Percentiles rank a stretch among this genome's conserved stretches.
Evolutionary conservation across 2,888 invertebrate genomes (phyloP).

Genomic region (Tachina grossa): DNA sequence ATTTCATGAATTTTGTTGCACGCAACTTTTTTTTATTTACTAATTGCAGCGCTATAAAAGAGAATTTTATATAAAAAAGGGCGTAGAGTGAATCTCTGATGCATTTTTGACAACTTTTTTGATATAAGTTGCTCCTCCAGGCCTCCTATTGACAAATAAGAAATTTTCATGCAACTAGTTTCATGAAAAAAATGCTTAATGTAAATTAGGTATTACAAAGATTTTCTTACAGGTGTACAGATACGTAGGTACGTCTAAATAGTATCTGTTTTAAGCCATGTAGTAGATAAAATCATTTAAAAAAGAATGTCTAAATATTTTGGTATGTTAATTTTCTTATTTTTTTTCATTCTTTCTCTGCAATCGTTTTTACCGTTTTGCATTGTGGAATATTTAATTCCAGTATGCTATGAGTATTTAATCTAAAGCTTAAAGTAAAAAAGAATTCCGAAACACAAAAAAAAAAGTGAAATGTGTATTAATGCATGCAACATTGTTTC

Average conservation of each 20-base stretch:
- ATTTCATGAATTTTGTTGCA: no score
- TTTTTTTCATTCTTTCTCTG: slow-evolving; percentile 12
- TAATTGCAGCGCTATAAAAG: no score
- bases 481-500: slow-evolving; percentile 65
- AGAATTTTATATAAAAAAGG: no score
- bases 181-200: no score
- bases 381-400: slow-evolving; percentile 26
- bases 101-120: no score
- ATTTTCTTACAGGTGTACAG: slow-evolving; percentile 24
- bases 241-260: slow-evolving; percentile 18
- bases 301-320: slow-evolving; percentile 61
- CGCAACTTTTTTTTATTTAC: no score
- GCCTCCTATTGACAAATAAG: no score
- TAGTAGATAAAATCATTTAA: slow-evolving; percentile 52
- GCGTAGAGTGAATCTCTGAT: no score
- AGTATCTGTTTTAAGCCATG: slow-evolving; percentile 49
- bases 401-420: slow-evolving; percentile 24
- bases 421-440: slow-evolving; percentile 48
- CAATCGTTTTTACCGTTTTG: slow-evolving; percentile 13
- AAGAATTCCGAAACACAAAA: slow-evolving; percentile 5
- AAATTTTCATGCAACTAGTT: no score
- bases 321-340: slow-evolving; percentile 58
- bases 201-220: no score
- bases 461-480: slow-evolving; percentile 33
- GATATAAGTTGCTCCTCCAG: no score